A percentile compares a stretch with the other conserved stretches of the same genome.
Evolutionary conservation across 1,140 invertebrate species (phyloP).

Genomic region (Zaprionus tsacasi): DNA sequence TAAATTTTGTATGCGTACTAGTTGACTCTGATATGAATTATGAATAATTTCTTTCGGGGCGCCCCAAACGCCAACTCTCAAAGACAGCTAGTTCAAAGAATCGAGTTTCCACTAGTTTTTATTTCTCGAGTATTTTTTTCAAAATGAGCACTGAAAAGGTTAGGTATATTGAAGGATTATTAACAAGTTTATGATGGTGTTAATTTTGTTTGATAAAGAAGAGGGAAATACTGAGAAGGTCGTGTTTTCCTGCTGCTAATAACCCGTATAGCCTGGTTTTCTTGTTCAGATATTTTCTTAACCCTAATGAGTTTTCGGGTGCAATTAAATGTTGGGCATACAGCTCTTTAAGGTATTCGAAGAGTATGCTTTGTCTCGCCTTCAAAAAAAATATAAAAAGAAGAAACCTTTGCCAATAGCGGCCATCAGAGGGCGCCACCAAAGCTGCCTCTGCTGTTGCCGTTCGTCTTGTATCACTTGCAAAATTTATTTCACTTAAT

Average conservation of each 20-base stretch:
- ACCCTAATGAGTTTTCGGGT: constrained; percentile 47
- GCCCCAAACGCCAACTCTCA: neutral
- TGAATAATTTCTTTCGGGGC: neutral
- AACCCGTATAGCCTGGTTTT: too few relatives aligned
- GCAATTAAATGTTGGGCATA: constrained; percentile 59
- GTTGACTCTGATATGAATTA: constrained; percentile 1
- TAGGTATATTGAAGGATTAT: too few relatives aligned
- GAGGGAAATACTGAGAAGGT: too few relatives aligned
- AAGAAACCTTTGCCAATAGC: constrained; percentile 30
- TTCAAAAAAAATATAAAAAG: constrained; percentile 25
- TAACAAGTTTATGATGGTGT: too few relatives aligned
- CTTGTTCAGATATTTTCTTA: neutral
- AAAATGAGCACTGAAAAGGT: too few relatives aligned
- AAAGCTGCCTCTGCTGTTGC: constrained; percentile 22
- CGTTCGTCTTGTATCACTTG: constrained; percentile 59
- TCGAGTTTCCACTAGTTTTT: neutral
- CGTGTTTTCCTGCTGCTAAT: too few relatives aligned
- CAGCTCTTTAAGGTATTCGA: constrained; percentile 32
- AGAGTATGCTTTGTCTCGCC: constrained; percentile 2
- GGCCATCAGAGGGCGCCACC: constrained; percentile 31
- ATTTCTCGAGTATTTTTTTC: neutral
- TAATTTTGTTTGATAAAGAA: too few relatives aligned
- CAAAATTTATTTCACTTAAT: constrained; percentile 80
- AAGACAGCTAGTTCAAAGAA: neutral
- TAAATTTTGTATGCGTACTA: constrained; percentile 20